Percentiles rank a stretch among this genome's conserved stretches.
Conservation (phyloP, 2,888 invertebrate genomes). For the Lepidonotus clava region DNA sequence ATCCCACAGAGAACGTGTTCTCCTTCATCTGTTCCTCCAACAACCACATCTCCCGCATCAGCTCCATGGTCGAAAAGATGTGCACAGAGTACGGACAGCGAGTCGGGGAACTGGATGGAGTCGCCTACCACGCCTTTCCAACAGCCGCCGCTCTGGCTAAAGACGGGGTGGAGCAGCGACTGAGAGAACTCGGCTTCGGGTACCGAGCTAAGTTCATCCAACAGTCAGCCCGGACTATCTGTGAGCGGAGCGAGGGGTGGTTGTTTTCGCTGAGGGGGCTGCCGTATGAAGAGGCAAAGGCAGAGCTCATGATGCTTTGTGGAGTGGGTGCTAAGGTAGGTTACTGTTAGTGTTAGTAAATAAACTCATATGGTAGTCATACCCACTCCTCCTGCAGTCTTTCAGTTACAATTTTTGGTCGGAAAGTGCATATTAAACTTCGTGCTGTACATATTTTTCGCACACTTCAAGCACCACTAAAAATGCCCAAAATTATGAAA, state of each 20-base stretch:
- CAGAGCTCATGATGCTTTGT: constrained; percentile 87
- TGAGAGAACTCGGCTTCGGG: constrained; percentile 83
- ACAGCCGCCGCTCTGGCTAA: constrained; percentile 78
- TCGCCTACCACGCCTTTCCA: constrained; percentile 90
- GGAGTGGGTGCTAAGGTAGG: constrained; percentile 96
- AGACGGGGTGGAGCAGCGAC: constrained; percentile 85
- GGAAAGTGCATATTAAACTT: too few species aligned
- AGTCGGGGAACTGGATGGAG: constrained; percentile 85
- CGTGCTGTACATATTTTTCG: too few species aligned
- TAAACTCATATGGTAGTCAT: too few species aligned
- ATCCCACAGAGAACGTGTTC: constrained; percentile 95
- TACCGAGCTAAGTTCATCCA: constrained; percentile 76
- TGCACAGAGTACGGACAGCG: constrained; percentile 89
- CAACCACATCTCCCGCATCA: constrained; percentile 95
- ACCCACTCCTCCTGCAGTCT: too few species aligned
- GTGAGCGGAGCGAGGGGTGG: constrained; percentile 88
- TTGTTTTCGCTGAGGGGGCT: constrained; percentile 84
- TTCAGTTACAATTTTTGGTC: too few species aligned
- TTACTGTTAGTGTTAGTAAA: neutral
- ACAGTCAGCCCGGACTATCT: constrained; percentile 82
- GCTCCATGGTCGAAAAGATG: constrained; percentile 93
- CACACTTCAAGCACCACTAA: too few species aligned
- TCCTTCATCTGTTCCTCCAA: constrained; percentile 98
- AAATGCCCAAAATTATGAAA: too few species aligned
- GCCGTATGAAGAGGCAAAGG: constrained; percentile 87